These are phyloP conservation scores for Thunnus albacares DNA, from an alignment of 2,797 vertebrate species.

Conservation along the genomic window DNA sequence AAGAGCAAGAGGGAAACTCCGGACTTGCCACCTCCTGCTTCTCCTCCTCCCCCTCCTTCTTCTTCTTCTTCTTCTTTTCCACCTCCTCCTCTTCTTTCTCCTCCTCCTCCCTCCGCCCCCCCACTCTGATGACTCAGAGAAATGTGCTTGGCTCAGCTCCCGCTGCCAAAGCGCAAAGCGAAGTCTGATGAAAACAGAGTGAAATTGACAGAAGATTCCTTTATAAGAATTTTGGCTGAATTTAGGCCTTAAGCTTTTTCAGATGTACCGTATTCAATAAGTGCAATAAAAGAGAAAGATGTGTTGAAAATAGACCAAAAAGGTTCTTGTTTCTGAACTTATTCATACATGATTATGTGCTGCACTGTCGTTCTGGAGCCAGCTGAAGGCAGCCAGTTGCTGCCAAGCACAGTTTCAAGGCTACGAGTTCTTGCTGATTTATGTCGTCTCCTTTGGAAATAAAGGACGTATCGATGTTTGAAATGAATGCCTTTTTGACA, in stretches of 20 bases:
- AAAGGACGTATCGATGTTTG: neutral
- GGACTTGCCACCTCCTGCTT: slow-evolving; percentile 74
- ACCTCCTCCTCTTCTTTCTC: slow-evolving; percentile 1
- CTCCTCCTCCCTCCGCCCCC: slow-evolving; percentile 7
- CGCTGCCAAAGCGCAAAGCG: slow-evolving; percentile 67
- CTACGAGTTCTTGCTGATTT: slow-evolving; percentile 29
- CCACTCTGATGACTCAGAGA: slow-evolving; percentile 84
- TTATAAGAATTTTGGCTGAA: slow-evolving; percentile 62
- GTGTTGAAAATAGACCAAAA: slow-evolving; percentile 37
- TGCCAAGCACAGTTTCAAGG: slow-evolving; percentile 51
- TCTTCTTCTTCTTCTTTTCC: slow-evolving; percentile 13
- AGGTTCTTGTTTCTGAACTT: slow-evolving; percentile 55
- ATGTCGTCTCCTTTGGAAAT: slow-evolving; percentile 27
- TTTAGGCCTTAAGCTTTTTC: slow-evolving; percentile 68
- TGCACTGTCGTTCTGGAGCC: slow-evolving; percentile 50
- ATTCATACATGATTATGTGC: slow-evolving; percentile 48
- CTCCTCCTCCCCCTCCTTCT: slow-evolving; percentile 38
- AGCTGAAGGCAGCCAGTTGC: slow-evolving; percentile 34
- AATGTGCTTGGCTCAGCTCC: slow-evolving; percentile 82
- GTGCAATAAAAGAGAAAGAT: slow-evolving; percentile 57
- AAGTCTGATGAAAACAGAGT: slow-evolving; percentile 71
- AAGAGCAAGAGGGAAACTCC: slow-evolving; percentile 78
- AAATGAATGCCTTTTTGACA: slow-evolving; percentile 7
- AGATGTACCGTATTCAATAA: slow-evolving; percentile 69
- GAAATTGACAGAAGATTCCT: slow-evolving; percentile 76